phyloP scores from a whole-genome alignment of 2,888 invertebrate species.

The Portevinia maculata region DNA sequence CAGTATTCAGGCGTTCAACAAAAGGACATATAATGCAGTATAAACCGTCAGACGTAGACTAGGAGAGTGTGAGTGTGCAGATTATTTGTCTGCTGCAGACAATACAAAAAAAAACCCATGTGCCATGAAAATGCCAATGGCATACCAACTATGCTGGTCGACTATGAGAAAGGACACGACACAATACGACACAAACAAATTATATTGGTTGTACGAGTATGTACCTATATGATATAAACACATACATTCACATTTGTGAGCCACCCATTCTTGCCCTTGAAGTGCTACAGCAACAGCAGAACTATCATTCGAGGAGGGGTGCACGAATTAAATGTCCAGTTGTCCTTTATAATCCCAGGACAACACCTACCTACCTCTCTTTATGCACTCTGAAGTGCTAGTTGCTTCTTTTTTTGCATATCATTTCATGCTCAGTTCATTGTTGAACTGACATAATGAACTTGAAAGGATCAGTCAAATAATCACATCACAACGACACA shows the following conservation, averaged over 20 bases:
- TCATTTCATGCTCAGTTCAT: conserved; percentile 22
- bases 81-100: conserved; percentile 59
- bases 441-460: conserved; percentile 61
- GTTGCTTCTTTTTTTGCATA: conserved; percentile 63
- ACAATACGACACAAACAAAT: conserved; percentile 27
- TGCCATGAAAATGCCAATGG: conserved; percentile 66
- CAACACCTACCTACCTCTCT: conserved; percentile 18
- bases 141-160: conserved; percentile 44
- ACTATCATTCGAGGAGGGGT: too few species aligned
- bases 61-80: conserved; percentile 21
- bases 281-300: not conserved
- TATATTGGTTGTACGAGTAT: too few species aligned
- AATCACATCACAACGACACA: conserved; percentile 31
- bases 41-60: conserved; percentile 14
- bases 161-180: conserved; percentile 19
- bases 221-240: too few species aligned
- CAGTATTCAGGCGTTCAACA: conserved; percentile 9
- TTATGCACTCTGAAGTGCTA: conserved; percentile 54
- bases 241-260: conserved; percentile 22
- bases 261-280: conserved; percentile 50
- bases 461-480: conserved; percentile 65
- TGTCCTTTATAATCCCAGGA: conserved; percentile 44
- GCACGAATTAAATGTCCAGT: conserved; percentile 55
- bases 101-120: conserved; percentile 60
- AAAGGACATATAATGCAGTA: conserved; percentile 43